Base-by-base conservation (phyloP, 2,113 vertebrate genomes). In the Antennarius striatus region DNA sequence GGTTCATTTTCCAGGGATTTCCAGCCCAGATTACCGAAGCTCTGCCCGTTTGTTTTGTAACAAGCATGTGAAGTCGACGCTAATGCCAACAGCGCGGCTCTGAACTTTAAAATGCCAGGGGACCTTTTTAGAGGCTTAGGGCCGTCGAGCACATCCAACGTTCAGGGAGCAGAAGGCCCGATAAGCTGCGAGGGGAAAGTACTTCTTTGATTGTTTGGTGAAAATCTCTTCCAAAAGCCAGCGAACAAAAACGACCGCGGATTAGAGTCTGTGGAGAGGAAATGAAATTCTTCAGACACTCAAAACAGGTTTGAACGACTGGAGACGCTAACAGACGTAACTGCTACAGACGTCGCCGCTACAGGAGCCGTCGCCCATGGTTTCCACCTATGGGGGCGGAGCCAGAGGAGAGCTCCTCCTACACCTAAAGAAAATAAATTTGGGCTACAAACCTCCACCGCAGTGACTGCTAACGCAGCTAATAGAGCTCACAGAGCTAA, bases 191-290 rank as follows among this genome's bases (percentile, higher is more conserved):
- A 28, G 65, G 71, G 16, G 55, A 82, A 82, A 83, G 75, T 69
- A 63, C 80, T 76, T 79, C 75, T 81, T 80, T 83, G 78, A 81
- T 83, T 87, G 82, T 83, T 81, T 60, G 67, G 30, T 64, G 8
- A 22, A 72, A 87, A 85, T 85, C 75, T 79, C 63, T 11, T 32
- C 28, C 40, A 10, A 75, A 82, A 79, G 70, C 73, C 39, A n/a
- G 29, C 1, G 61, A 70, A 78, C 68, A 73, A 65, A 85, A 79
- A 79, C 63, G 52, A 70, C 46, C 52, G 15, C 2, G 17, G 80
- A 85, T 81, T 79, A 85, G 81, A 83, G 81, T 72, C 53, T 32
- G 58, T 22, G 39, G 28, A 68, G 65, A 76, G 74, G 72, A 83
- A 85, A 87, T 83, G 13, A 74, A 80, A 77, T 79, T 84, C 71